Evolutionary conservation across 2,797 vertebrate species (phyloP), one percentile per base, ranked within the genome.

Genomic region (Chloroceryle amazona): DNA sequence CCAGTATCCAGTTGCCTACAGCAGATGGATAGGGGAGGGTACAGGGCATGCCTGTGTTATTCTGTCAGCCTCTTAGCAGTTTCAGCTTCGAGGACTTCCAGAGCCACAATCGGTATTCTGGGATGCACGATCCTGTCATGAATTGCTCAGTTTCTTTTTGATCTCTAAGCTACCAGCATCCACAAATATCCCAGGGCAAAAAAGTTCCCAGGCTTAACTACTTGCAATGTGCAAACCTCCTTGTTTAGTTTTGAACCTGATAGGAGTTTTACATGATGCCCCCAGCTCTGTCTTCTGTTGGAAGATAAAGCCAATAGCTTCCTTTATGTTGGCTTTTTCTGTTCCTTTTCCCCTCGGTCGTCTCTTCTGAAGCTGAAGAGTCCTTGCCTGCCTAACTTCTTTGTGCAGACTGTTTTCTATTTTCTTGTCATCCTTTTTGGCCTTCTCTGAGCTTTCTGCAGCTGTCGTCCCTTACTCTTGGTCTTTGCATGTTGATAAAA

Each of bases 1-100:
- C 62, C 70, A 21, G 33, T 94, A 3, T 54, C 46, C 46, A 0
- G 0, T 35, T 57, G 15, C 4, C 11, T 29, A n/a, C 57, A 55
- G 57, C 26, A n/a, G 16, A 2, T 9, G 22, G 25, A 3, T 1
- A 44, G 44, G 47, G 13, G 25, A 51, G 62, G 44, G 31, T 10
- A 49, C 35, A 25, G 60, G 63, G 44, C 47, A 20, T 67, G 44
- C 41, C 37, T 51, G 65, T 7, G 46, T 23, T 76, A 29, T 62
- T 83, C 63, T 68, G 71, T 29, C 54, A 86, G 35, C 37, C 10
- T 62, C 11, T 33, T 46, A 31, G 62, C n/a, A 41, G 29, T 57
- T 79, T 44, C 33, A 80, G 55, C 42, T 76, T 42, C 42, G 44
- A 39, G 51, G 51, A 52, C 19, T 67, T 73, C 13, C 33, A 65